These are phyloP conservation scores for Drosophila dives DNA, from an alignment of 2,888 invertebrate species.

Conservation along the genomic window DNA sequence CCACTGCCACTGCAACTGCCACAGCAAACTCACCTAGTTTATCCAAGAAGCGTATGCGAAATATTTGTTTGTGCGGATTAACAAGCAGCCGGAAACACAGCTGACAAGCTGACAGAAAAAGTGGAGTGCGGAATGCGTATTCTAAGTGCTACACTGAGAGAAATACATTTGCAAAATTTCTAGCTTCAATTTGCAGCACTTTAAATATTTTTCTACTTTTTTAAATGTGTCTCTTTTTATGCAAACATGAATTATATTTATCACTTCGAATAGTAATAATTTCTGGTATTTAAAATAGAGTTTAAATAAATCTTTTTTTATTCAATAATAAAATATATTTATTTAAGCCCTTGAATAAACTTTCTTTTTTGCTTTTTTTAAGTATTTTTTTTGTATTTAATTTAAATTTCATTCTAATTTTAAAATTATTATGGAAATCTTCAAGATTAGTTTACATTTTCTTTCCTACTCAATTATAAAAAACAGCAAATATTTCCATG, in stretches of 20 bases:
- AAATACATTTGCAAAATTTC: neutral
- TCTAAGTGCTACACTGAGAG: conserved; percentile 22
- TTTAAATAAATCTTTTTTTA: neutral
- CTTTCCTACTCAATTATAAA: neutral
- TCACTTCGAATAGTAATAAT: neutral
- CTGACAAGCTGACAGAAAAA: conserved; percentile 18
- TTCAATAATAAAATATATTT: neutral
- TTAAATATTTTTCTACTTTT: neutral
- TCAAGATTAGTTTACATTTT: neutral
- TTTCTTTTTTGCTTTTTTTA: neutral
- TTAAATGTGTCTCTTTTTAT: neutral
- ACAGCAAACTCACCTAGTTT: conserved; percentile 63
- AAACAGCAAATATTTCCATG: neutral
- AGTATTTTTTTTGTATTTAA: neutral
- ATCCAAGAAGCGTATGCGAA: conserved; percentile 58
- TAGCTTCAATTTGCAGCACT: fast-evolving
- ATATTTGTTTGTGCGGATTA: conserved; percentile 72
- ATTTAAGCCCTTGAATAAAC: neutral
- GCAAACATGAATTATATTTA: neutral
- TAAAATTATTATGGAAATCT: neutral
- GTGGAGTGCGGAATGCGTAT: conserved; percentile 2
- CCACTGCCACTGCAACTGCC: conserved; percentile 5
- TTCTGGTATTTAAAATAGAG: too few relatives aligned
- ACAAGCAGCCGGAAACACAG: conserved; percentile 56
- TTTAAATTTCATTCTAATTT: neutral